Base-by-base conservation (phyloP, 2,797 vertebrate species). In the Cossypha dichroa region DNA sequence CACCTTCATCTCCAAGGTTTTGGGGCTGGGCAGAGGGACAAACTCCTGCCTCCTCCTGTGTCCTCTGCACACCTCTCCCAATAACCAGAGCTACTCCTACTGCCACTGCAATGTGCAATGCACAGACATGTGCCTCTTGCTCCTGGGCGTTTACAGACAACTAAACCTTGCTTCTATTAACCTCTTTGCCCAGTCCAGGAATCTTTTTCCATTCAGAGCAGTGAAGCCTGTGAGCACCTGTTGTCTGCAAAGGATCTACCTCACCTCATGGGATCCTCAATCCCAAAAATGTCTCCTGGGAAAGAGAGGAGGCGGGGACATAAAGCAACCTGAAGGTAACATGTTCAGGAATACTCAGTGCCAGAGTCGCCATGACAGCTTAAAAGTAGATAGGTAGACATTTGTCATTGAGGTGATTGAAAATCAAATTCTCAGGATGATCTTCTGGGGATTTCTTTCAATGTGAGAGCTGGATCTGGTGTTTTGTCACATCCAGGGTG, bases 41-140 rank as follows among this genome's bases (percentile, higher is more conserved):
- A 80, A 46, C 0, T 87, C 20, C n/a, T 3, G 2, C 34, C 15
- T 79, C 13, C 40, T 9, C 21, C 8, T 13, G 16, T 11, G 7
- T n/a, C 36, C 28, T 13, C 82, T 51, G 10, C 21, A 48, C 3
- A 2, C 23, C 16, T 34, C 13, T 59, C 17, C 6, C 19, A n/a
- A 14, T 2, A 5, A 66, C 6, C 4, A 2, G 5, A 79, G 43
- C 29, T 90, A 63, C 29, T 68, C 6, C 69, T 25, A 5, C 36
- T 86, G 51, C 41, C 13, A 7, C 29, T 75, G 58, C 0, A 0
- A 4, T 11, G 13, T 31, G 33, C 22, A 52, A 22, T 4, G 29
- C 51, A 23, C 43, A 49, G 43, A 49, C 3, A 9, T 23, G 23
- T 58, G 10, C 55, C 33, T 56, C 55, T 21, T 4, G 2, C 23